Evolutionary conservation across 2,888 invertebrate genomes (phyloP).

Genomic region (Agrilus cyanescens): DNA sequence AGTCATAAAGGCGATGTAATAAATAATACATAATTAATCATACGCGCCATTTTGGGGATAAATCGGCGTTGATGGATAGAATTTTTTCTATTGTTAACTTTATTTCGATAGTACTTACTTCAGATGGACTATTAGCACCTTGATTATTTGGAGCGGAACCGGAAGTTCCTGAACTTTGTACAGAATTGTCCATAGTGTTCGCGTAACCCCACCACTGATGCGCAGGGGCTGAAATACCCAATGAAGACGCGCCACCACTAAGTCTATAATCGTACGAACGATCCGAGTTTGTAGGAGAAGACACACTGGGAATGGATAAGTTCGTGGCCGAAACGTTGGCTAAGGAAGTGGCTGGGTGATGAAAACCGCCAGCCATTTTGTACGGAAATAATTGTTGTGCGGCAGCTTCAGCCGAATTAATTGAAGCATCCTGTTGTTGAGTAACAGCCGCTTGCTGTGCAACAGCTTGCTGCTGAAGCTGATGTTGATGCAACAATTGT

Average conservation of each 20-base stretch:
- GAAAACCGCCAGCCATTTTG: slow-evolving; percentile 78
- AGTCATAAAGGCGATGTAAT: too few relatives aligned
- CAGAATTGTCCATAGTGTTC: slow-evolving; percentile 45
- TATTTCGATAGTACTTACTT: too few relatives aligned
- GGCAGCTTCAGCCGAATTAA: slow-evolving; percentile 43
- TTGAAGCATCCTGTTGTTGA: slow-evolving; percentile 38
- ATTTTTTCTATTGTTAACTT: slow-evolving; percentile 11
- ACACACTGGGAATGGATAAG: slow-evolving; percentile 15
- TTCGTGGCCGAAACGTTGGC: slow-evolving; percentile 50
- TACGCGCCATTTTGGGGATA: too few relatives aligned
- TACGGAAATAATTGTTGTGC: slow-evolving; percentile 63
- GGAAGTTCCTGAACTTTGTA: slow-evolving; percentile 32
- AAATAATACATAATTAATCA: too few relatives aligned
- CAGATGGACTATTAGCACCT: too few relatives aligned
- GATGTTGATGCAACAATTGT: slow-evolving; percentile 37
- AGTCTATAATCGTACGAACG: slow-evolving; percentile 63
- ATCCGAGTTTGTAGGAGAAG: slow-evolving; percentile 41
- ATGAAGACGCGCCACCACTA: slow-evolving; percentile 31
- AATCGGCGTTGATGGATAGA: slow-evolving; percentile 13
- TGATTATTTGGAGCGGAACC: too few relatives aligned
- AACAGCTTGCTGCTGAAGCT: slow-evolving; percentile 34
- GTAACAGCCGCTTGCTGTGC: slow-evolving; percentile 31
- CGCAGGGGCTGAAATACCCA: slow-evolving; percentile 37
- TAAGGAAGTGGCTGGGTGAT: slow-evolving; percentile 56
- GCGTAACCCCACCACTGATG: slow-evolving; percentile 66